Percentiles rank a stretch among this genome's conserved stretches.
phyloP scores from a whole-genome alignment of 2,888 invertebrate genomes.

The Eupithecia pulchellata region DNA sequence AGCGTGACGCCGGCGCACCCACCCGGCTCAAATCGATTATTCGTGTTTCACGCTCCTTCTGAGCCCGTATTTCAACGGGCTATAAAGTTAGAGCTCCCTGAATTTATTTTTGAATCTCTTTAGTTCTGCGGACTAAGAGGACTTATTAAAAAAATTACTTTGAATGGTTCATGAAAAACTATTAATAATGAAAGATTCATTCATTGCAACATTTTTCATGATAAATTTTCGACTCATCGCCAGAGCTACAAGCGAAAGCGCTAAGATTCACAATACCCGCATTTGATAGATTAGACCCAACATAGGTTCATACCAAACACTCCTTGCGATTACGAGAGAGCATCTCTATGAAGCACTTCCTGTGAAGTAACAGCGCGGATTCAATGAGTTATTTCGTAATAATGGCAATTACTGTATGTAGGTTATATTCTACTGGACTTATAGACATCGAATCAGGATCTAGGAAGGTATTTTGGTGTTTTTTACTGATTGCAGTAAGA shows the following conservation, averaged over 20 bases:
- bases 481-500: not conserved
- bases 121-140: constrained; percentile 19
- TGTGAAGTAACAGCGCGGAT: constrained; percentile 1
- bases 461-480: not conserved
- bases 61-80: constrained; percentile 48
- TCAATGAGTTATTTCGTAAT: not conserved
- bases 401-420: not conserved
- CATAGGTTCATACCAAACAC: not conserved
- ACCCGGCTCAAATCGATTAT: constrained; percentile 75
- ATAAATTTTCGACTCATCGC: not conserved
- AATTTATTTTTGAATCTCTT: constrained; percentile 35
- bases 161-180: not conserved
- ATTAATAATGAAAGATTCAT: not conserved
- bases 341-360: constrained; percentile 12
- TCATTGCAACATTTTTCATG: not conserved
- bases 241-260: not conserved
- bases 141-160: no score
- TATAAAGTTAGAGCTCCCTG: constrained; percentile 16
- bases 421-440: not conserved
- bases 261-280: not conserved
- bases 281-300: not conserved
- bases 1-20: constrained; percentile 68
- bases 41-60: constrained; percentile 69
- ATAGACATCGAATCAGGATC: not conserved
- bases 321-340: constrained; percentile 5